Evolutionary conservation across 2,888 invertebrate species (phyloP), one percentile per base, ranked within the genome.

Genomic region (Thereva unica): DNA sequence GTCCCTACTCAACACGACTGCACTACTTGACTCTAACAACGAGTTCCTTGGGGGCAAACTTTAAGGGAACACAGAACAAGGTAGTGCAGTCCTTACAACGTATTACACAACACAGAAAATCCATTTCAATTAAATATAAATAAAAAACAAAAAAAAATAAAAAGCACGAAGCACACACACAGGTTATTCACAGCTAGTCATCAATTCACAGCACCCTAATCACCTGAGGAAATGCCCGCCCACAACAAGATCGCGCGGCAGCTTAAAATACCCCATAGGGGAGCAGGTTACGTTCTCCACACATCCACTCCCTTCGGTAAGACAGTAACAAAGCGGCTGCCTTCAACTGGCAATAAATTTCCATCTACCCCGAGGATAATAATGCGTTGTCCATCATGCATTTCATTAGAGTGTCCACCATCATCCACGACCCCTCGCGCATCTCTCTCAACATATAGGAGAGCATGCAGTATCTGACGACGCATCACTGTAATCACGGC

Each of bases 351-450:
- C 64, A 44, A 64, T 64, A 64, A 64, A 64, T 64, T 64, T 53
- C 40, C 52, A 64, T 35, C 38, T 23, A 40, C 40, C 61, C 61
- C 9, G 50, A 54, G 59, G 67, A 69, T 69, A 69, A 69, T 69
- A 66, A 69, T 66, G 55, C 54, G 67, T 59, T 66, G 63, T 67
- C 69, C 66, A 64, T 69, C 69, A 69, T 56, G 57, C 12, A 61
- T 61, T 61, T 61, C 61, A 61, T 61, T 61, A 61, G 61, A 61
- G 50, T 61, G 61, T 61, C 40, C 61, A 61, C 50, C 49, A 50
- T 50, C 59, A 23, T 23, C 38, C 35, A 56, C 45, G 38, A 47
- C 57, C 57, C 57, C n/a, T 44, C 34, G 34, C 35, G 9, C 2
- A 23, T 23, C 1, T 23, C 38, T 41, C 40, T 47, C 7, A 3